These are phyloP conservation scores for Silurus asotus DNA, from an alignment of 2,113 vertebrate genomes.

Conservation along the genomic window DNA sequence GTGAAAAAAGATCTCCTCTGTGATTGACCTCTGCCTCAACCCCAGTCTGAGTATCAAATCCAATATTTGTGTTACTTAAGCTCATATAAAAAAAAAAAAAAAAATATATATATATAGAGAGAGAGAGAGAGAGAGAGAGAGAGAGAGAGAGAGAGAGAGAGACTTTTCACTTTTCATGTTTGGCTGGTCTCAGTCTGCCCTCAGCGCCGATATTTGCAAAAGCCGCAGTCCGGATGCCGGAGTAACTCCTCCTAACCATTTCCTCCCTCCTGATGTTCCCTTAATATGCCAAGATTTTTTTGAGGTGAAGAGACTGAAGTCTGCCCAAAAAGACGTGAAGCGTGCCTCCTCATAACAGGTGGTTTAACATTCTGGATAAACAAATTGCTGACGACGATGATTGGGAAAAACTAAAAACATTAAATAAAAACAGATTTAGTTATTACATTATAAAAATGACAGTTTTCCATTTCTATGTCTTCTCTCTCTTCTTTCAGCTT, in stretches of 20 bases:
- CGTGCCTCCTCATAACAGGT: slow-evolving; percentile 20
- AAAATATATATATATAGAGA: background rate
- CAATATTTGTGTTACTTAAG: slow-evolving; percentile 54
- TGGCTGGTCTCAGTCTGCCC: slow-evolving; percentile 46
- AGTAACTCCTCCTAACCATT: slow-evolving; percentile 30
- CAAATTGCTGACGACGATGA: slow-evolving; percentile 3
- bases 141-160: slow-evolving; percentile 19
- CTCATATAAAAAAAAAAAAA: slow-evolving; percentile 30
- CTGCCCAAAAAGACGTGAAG: slow-evolving; percentile 22
- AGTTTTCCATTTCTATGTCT: slow-evolving; percentile 12
- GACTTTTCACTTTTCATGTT: slow-evolving; percentile 65
- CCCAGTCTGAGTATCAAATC: slow-evolving; percentile 60
- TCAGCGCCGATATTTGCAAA: slow-evolving; percentile 48
- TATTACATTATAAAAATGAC: slow-evolving; percentile 52
- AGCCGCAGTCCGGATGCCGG: slow-evolving; percentile 53
- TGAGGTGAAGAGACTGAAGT: slow-evolving; percentile 6
- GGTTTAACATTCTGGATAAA: slow-evolving; percentile 3
- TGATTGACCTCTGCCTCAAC: slow-evolving; percentile 65
- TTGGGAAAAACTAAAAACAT: background rate
- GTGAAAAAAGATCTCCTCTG: slow-evolving; percentile 60
- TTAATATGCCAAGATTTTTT: slow-evolving; percentile 36
- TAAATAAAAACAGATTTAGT: background rate
- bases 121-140: too few species aligned
- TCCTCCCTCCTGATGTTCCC: slow-evolving; percentile 21
- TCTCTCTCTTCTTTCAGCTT: slow-evolving; percentile 58